Conservation (phyloP, 2,888 invertebrate genomes). For the Copidosoma aretas region DNA sequence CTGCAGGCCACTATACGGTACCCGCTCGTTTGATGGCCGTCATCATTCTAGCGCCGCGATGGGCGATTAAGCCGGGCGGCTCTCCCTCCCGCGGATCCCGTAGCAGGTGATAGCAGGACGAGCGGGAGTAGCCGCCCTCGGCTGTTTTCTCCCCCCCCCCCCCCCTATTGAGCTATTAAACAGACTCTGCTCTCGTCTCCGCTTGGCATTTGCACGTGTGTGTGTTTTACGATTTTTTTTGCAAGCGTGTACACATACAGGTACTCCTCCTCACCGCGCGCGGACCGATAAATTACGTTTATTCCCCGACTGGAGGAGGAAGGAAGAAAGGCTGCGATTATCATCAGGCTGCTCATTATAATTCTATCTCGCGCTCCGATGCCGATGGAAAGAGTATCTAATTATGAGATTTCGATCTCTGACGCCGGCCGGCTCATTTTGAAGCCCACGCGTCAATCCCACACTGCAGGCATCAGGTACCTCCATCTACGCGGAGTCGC, state of each 20-base stretch:
- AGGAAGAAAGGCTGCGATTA: constrained; percentile 8
- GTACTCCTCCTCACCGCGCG: not conserved
- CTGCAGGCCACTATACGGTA: constrained; percentile 44
- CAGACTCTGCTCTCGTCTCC: constrained; percentile 27
- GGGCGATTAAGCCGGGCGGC: constrained; percentile 42
- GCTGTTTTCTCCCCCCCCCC: not conserved
- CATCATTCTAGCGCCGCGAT: constrained; percentile 45
- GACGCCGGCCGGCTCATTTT: constrained; percentile 24
- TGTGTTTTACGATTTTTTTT: not conserved
- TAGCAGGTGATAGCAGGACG: constrained; percentile 34
- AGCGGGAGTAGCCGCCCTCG: not conserved
- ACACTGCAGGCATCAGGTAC: not conserved
- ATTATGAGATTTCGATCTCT: constrained; percentile 38
- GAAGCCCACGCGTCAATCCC: constrained; percentile 29
- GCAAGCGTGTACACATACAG: not conserved
- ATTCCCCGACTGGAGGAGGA: too few relatives aligned
- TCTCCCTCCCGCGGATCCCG: too few relatives aligned
- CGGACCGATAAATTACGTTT: constrained; percentile 6
- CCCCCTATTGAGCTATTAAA: constrained; percentile 36
- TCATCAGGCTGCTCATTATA: constrained; percentile 21
- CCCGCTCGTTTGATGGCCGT: constrained; percentile 46
- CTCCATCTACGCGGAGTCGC: constrained; percentile 10
- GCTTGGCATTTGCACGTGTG: constrained; percentile 12
- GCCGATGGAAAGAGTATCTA: constrained; percentile 28
- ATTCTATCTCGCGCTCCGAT: constrained; percentile 19